Percentiles rank a stretch among this genome's conserved stretches.
Evolutionary conservation across 53 echinoderm and acorn worm genomes (phyloP).

Genomic region (Echinarachnius parma): DNA sequence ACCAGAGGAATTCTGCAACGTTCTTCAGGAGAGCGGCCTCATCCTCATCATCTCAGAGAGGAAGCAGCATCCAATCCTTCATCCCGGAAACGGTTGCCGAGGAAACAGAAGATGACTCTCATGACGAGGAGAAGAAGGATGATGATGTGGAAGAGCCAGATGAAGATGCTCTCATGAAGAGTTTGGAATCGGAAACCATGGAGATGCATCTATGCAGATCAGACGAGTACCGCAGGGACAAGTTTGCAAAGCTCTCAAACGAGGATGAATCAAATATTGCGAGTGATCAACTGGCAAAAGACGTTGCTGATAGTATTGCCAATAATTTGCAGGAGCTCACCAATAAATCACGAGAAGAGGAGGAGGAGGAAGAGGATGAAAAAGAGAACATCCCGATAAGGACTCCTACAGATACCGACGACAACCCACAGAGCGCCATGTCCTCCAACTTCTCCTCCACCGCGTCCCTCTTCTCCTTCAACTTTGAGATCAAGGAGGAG

Average conservation of each 20-base stretch:
- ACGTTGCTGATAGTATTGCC: neutral
- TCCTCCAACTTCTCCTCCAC: slow-evolving; percentile 30
- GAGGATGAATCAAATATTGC: too few relatives aligned
- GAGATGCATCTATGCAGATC: slow-evolving; percentile 42
- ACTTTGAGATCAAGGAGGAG: slow-evolving; percentile 63
- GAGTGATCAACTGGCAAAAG: too few relatives aligned
- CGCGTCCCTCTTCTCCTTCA: slow-evolving; percentile 54
- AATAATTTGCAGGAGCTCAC: too few relatives aligned
- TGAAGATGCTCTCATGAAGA: slow-evolving; percentile 32
- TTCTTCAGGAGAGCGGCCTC: slow-evolving; percentile 47
- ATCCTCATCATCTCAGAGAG: neutral
- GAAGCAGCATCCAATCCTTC: slow-evolving; percentile 11
- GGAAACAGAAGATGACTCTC: neutral
- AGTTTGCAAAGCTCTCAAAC: neutral
- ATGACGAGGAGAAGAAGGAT: neutral
- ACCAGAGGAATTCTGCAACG: slow-evolving; percentile 29
- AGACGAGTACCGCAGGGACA: too few relatives aligned
- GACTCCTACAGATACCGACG: slow-evolving; percentile 30
- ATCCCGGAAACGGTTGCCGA: slow-evolving; percentile 13
- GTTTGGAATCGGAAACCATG: slow-evolving; percentile 43
- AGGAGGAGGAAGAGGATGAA: slow-evolving; percentile 12
- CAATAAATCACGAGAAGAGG: neutral
- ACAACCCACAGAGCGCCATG: slow-evolving; percentile 17
- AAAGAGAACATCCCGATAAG: slow-evolving; percentile 34
- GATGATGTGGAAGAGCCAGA: slow-evolving; percentile 2